phyloP scores from a whole-genome alignment of 2,888 invertebrate genomes.

The Silvanus unidentatus region DNA sequence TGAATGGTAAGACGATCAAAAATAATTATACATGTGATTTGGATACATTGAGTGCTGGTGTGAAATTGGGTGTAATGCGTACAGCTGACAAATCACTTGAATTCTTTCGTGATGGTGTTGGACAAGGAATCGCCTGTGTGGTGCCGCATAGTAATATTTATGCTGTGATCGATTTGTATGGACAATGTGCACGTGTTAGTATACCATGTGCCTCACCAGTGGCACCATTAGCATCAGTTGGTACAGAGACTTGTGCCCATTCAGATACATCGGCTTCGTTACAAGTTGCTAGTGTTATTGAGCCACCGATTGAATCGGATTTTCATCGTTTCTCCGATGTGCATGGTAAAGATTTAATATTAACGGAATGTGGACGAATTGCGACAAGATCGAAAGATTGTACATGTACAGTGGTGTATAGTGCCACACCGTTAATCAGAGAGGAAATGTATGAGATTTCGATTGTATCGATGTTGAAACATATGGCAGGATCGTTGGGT shows the following conservation, averaged over 20 bases:
- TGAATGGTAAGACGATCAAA: slow-evolving; percentile 78
- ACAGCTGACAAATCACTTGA: slow-evolving; percentile 78
- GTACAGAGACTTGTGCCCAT: slow-evolving; percentile 36
- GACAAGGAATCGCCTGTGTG: slow-evolving; percentile 79
- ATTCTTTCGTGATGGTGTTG: slow-evolving; percentile 80
- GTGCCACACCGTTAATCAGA: slow-evolving; percentile 62
- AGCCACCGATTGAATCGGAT: slow-evolving; percentile 39
- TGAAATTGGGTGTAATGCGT: slow-evolving; percentile 71
- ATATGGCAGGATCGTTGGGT: slow-evolving; percentile 64
- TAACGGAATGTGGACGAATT: slow-evolving; percentile 58
- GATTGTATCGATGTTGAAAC: slow-evolving; percentile 56
- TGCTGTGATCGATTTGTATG: slow-evolving; percentile 92
- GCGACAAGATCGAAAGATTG: slow-evolving; percentile 51
- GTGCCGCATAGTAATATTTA: slow-evolving; percentile 76
- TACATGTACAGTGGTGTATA: slow-evolving; percentile 56
- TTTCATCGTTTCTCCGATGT: slow-evolving; percentile 54
- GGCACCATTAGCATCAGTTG: slow-evolving; percentile 39
- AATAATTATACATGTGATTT: slow-evolving; percentile 83
- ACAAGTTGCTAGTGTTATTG: slow-evolving; percentile 35
- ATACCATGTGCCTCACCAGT: slow-evolving; percentile 40
- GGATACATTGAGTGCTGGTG: slow-evolving; percentile 72
- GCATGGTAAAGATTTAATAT: slow-evolving; percentile 62
- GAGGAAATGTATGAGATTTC: slow-evolving; percentile 78
- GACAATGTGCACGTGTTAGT: slow-evolving; percentile 87
- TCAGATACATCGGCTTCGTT: slow-evolving; percentile 43